phyloP scores from a whole-genome alignment of 2,888 invertebrate species.

The Labia minor region DNA sequence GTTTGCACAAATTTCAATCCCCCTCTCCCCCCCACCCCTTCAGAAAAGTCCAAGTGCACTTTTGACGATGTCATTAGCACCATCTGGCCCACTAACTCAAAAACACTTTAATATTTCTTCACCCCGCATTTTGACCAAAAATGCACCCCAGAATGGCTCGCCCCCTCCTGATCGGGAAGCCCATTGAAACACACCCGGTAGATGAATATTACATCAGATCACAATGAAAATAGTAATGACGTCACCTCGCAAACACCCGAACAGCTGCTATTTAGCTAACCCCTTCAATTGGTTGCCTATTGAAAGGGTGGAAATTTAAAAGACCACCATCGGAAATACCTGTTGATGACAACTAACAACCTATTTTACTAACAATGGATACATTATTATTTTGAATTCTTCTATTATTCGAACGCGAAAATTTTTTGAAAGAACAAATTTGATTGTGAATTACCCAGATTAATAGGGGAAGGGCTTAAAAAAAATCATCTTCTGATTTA shows the following conservation, averaged over 20 bases:
- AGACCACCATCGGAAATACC: neutral
- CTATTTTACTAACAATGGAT: no score
- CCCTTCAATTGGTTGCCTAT: neutral
- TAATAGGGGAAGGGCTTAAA: no score
- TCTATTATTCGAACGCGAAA: no score
- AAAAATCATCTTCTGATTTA: no score
- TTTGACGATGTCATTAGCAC: constrained; percentile 1
- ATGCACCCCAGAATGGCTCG: neutral
- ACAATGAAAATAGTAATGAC: constrained; percentile 5
- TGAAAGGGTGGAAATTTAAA: neutral
- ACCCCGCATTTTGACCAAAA: constrained; percentile 2
- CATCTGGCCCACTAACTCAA: neutral
- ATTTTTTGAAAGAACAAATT: no score
- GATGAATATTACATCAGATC: neutral
- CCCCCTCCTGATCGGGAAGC: neutral
- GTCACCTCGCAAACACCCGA: neutral
- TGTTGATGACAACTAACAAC: neutral
- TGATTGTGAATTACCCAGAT: no score
- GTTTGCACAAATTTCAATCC: no score
- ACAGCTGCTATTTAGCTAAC: constrained; percentile 7
- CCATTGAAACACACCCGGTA: neutral
- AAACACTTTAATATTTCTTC: neutral
- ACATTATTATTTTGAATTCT: no score
- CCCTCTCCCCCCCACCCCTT: no score
- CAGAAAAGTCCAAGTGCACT: neutral